These are phyloP conservation scores for Microtus montanus DNA, from an alignment of 2,113 vertebrate species.

Conservation along the genomic window DNA sequence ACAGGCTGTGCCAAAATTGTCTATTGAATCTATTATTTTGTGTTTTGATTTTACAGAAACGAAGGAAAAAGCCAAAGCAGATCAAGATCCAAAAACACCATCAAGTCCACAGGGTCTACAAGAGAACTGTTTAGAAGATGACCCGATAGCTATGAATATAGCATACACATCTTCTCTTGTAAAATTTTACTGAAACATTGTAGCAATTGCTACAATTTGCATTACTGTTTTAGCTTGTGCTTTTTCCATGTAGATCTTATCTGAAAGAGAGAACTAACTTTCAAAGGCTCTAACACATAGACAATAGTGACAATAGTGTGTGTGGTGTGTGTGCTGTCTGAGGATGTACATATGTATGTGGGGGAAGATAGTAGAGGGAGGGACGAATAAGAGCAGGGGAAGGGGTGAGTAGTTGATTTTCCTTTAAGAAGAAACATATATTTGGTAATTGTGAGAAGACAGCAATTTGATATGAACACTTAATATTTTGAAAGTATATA, in stretches of 20 bases:
- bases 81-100: slow-evolving; percentile 57
- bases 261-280: slow-evolving; percentile 25
- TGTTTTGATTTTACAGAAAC: slow-evolving; percentile 73
- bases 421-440: neutral
- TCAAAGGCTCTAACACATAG: slow-evolving; percentile 6
- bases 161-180: slow-evolving; percentile 26
- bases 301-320: neutral
- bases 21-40: neutral
- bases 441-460: slow-evolving; percentile 31
- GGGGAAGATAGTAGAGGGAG: neutral
- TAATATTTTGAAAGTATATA: slow-evolving; percentile 40
- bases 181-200: slow-evolving; percentile 22
- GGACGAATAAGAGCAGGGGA: neutral
- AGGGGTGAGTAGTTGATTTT: neutral
- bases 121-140: slow-evolving; percentile 55
- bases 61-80: slow-evolving; percentile 54
- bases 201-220: slow-evolving; percentile 31
- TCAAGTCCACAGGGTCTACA: slow-evolving; percentile 33
- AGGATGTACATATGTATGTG: neutral
- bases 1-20: neutral
- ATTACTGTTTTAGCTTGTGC: slow-evolving; percentile 26
- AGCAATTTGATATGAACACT: slow-evolving; percentile 17
- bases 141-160: neutral
- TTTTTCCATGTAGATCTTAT: slow-evolving; percentile 4
- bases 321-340: neutral